phyloP scores from a whole-genome alignment of 1,140 invertebrate species.

The Melanaphis sacchari region DNA sequence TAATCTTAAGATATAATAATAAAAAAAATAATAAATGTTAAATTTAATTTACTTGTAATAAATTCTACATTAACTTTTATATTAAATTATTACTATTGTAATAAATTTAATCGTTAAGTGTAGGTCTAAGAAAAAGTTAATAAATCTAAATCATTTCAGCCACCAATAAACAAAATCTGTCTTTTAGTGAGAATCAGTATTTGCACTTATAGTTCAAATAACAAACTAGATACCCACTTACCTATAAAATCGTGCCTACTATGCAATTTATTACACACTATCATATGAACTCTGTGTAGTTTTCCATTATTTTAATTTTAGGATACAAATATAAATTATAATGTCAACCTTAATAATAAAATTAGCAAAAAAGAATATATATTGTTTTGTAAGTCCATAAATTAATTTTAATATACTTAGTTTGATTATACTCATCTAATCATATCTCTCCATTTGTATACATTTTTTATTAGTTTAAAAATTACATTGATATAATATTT shows the following conservation, averaged over 20 bases:
- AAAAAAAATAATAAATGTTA: too few species aligned
- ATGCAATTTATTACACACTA: slow-evolving; percentile 11
- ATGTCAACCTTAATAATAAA: neutral
- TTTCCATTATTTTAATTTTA: neutral
- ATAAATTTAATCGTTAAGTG: neutral
- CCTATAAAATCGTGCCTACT: neutral
- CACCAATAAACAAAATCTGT: neutral
- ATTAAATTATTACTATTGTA: neutral
- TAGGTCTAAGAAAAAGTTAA: neutral
- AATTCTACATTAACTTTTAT: neutral
- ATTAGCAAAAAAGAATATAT: too few species aligned
- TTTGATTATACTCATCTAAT: too few species aligned
- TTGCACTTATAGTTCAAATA: slow-evolving; percentile 29
- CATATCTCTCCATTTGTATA: too few species aligned
- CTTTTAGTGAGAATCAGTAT: neutral
- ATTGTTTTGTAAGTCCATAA: too few species aligned
- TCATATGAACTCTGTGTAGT: neutral
- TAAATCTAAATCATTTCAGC: neutral
- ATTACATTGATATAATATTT: neutral
- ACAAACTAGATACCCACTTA: slow-evolving; percentile 3
- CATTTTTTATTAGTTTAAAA: neutral
- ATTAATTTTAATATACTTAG: too few species aligned
- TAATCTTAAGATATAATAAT: neutral
- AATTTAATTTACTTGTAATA: neutral
- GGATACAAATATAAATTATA: neutral